Percentiles rank a stretch among this genome's conserved stretches.
These are phyloP conservation scores for Orbicella faveolata DNA, from an alignment of 64 coral and sea anemone species.

Conservation along the genomic window DNA sequence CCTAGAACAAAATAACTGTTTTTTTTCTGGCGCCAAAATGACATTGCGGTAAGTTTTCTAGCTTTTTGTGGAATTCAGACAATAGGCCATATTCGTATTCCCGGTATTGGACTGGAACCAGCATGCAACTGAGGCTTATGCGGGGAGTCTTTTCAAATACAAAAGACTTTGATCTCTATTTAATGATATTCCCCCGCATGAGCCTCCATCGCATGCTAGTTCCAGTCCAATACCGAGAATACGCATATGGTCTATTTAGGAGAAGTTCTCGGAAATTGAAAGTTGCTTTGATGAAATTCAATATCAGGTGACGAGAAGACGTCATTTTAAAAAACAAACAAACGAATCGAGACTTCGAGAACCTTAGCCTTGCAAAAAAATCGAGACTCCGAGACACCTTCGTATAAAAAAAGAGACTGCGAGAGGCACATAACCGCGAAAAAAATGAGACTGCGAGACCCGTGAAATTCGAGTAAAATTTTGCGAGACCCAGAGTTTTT, in stretches of 20 bases:
- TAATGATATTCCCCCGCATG: no score
- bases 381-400: not conserved
- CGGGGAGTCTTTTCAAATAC: no score
- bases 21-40: not conserved
- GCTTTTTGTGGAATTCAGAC: slow-evolving; percentile 8
- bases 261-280: not conserved
- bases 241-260: no score
- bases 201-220: no score
- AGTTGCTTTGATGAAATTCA: not conserved
- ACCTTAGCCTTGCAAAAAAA: not conserved
- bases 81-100: no score
- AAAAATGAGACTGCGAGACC: not conserved
- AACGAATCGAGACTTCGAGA: not conserved
- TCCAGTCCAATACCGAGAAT: no score
- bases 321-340: slow-evolving; percentile 2
- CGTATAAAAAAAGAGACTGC: no score
- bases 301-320: not conserved
- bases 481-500: no score
- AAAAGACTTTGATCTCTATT: no score
- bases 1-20: not conserved
- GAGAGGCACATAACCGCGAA: not conserved
- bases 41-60: slow-evolving; percentile 1
- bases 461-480: not conserved
- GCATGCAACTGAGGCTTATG: no score
- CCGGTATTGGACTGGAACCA: no score